A percentile compares a stretch with the other conserved stretches of the same genome.
Conservation (phyloP, 2,797 vertebrate species). For the Telmatherina bonti region DNA sequence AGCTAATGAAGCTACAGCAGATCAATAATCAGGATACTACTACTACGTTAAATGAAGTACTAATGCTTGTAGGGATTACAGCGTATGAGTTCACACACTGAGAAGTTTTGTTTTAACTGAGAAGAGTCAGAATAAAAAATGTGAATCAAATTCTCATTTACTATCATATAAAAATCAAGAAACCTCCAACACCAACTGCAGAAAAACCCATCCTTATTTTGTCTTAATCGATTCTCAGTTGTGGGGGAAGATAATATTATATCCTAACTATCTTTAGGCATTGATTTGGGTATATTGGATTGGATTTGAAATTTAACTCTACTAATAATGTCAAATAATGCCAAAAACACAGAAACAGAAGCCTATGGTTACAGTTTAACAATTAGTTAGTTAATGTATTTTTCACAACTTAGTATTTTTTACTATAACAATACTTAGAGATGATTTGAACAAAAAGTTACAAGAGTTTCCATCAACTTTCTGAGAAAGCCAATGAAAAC, state of each 20-base stretch:
- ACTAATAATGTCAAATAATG: neutral
- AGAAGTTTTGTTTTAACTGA: slow-evolving; percentile 46
- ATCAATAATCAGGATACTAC: slow-evolving; percentile 89
- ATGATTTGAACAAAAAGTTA: neutral
- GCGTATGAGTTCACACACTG: slow-evolving; percentile 50
- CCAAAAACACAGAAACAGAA: neutral
- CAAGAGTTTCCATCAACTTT: neutral
- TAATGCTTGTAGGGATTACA: slow-evolving; percentile 80
- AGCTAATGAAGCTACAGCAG: slow-evolving; percentile 89
- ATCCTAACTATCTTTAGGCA: neutral
- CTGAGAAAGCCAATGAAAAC: slow-evolving; percentile 5
- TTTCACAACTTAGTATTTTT: neutral
- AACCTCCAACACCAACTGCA: neutral
- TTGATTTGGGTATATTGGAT: neutral
- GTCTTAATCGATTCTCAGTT: neutral
- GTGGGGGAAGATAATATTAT: neutral
- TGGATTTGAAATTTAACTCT: neutral
- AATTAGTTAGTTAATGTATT: neutral
- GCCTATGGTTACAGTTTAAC: neutral
- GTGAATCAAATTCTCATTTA: slow-evolving; percentile 9
- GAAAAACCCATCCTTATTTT: neutral
- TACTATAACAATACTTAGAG: neutral
- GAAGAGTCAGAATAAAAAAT: slow-evolving; percentile 9
- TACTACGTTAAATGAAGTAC: slow-evolving; percentile 85
- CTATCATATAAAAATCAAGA: neutral